Percentiles rank a stretch among this genome's conserved stretches.
Conservation (phyloP, 2,113 vertebrate species). For the Rana temporaria region DNA sequence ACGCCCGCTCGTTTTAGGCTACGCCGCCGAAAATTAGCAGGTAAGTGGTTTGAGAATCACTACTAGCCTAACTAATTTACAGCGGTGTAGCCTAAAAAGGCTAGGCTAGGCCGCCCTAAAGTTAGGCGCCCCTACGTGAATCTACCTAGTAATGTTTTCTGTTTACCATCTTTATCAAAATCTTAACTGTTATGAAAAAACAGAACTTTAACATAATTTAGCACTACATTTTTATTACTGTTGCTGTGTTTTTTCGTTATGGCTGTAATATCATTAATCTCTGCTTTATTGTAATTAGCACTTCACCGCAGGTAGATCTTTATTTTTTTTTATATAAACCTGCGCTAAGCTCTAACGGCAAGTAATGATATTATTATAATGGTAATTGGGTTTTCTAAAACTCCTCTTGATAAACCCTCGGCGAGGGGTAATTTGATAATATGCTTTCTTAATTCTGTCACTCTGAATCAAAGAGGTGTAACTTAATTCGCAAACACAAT, state of each 20-base stretch:
- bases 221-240: not conserved
- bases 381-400: constrained; percentile 28
- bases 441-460: constrained; percentile 38
- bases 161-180: too few species aligned
- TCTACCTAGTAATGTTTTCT: too few species aligned
- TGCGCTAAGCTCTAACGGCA: constrained; percentile 11
- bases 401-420: constrained; percentile 24
- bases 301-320: constrained; percentile 16
- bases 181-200: too few species aligned
- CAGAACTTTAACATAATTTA: not conserved
- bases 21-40: too few species aligned
- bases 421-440: constrained; percentile 34
- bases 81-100: too few species aligned
- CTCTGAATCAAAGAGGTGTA: constrained; percentile 38
- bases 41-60: too few species aligned
- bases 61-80: too few species aligned
- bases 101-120: too few species aligned
- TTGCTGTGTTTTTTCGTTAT: not conserved
- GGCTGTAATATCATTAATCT: constrained; percentile 21
- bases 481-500: not conserved
- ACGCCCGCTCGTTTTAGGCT: too few species aligned
- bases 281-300: constrained; percentile 13
- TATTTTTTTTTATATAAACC: not conserved
- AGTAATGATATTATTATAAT: constrained; percentile 37
- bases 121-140: too few species aligned